Conservation (phyloP, 2,113 vertebrate species). For the Semnopithecus entellus region DNA sequence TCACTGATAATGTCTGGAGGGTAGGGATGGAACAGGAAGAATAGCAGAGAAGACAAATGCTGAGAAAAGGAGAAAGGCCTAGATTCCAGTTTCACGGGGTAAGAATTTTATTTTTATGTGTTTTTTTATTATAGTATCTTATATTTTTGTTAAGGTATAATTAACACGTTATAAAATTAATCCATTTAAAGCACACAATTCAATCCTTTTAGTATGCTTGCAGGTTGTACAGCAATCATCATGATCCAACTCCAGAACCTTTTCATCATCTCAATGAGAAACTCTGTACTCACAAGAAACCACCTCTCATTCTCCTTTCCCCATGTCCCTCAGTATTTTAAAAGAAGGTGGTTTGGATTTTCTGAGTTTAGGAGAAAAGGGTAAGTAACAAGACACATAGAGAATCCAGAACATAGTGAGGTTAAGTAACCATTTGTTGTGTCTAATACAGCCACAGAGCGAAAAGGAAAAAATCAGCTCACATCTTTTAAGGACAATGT, state of each 20-base stretch:
- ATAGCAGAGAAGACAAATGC: background rate
- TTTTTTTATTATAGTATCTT: background rate
- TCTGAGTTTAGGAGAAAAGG: background rate
- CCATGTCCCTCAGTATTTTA: background rate
- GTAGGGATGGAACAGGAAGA: background rate
- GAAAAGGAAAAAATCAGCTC: background rate
- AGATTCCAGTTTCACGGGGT: background rate
- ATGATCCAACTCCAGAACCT: background rate
- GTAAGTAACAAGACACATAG: background rate
- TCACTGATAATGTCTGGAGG: background rate
- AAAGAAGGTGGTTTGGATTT: background rate
- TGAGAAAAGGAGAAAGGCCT: background rate
- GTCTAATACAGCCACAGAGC: background rate
- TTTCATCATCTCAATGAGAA: background rate
- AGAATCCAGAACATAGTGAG: background rate
- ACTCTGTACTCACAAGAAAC: background rate
- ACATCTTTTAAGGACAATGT: background rate
- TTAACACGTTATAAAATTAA: background rate
- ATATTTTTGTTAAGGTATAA: background rate
- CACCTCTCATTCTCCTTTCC: background rate
- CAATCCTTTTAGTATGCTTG: background rate
- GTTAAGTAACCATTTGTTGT: background rate
- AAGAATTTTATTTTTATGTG: background rate
- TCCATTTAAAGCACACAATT: background rate
- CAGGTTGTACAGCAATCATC: background rate